Percentiles rank a stretch among this genome's conserved stretches.
Conservation (phyloP, 2,888 invertebrate genomes). For the Euclidia mi region DNA sequence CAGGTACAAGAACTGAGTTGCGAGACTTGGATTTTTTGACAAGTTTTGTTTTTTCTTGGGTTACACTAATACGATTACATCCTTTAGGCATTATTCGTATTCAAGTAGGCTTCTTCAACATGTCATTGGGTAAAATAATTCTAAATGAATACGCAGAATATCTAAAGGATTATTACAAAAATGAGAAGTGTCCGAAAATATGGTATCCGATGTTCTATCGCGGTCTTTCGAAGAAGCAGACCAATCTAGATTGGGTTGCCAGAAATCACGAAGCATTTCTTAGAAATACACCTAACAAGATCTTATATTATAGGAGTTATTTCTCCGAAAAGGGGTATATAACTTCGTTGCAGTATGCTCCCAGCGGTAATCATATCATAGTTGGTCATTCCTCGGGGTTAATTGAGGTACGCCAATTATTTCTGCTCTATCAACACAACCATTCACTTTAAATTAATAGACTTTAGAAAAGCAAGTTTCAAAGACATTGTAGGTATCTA, state of each 20-base stretch:
- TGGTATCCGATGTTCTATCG: slow-evolving; percentile 80
- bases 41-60: too few species aligned
- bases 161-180: slow-evolving; percentile 63
- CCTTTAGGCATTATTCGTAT: too few species aligned
- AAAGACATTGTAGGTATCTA: slow-evolving; percentile 10
- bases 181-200: slow-evolving; percentile 62
- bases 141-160: slow-evolving; percentile 61
- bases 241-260: slow-evolving; percentile 64
- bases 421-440: slow-evolving; percentile 28
- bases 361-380: slow-evolving; percentile 78
- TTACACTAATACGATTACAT: too few species aligned
- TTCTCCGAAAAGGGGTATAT: slow-evolving; percentile 75
- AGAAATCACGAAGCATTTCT: slow-evolving; percentile 70
- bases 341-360: slow-evolving; percentile 78
- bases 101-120: slow-evolving; percentile 48
- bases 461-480: slow-evolving; percentile 21
- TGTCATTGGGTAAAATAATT: slow-evolving; percentile 51
- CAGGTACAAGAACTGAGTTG: too few species aligned
- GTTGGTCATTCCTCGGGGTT: slow-evolving; percentile 85
- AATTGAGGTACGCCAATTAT: slow-evolving; percentile 80
- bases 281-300: slow-evolving; percentile 68
- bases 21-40: too few species aligned
- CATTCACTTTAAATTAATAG: slow-evolving; percentile 21
- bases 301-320: slow-evolving; percentile 74
- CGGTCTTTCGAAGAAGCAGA: slow-evolving; percentile 46